These are phyloP conservation scores for Uropsilus gracilis DNA, from an alignment of 2,113 vertebrate genomes.

Conservation along the genomic window DNA sequence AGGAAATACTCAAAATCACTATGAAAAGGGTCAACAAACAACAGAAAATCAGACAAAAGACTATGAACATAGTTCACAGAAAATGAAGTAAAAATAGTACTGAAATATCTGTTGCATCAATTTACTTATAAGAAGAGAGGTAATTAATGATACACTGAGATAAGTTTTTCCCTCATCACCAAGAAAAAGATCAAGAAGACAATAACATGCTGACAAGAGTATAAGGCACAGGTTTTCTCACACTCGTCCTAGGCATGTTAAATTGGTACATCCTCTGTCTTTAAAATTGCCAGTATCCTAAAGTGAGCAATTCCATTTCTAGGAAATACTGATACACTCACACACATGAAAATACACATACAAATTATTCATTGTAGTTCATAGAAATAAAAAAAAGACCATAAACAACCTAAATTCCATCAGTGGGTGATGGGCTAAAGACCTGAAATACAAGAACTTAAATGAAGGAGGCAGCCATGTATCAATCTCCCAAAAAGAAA, in stretches of 20 bases:
- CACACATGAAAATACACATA: conserved; percentile 41
- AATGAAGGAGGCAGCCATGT: conserved; percentile 21
- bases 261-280: conserved; percentile 11
- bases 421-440: conserved; percentile 8
- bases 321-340: conserved; percentile 52
- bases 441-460: background rate
- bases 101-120: background rate
- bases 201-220: background rate
- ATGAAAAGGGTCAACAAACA: no score
- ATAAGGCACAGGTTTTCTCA: background rate
- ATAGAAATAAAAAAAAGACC: conserved; percentile 69
- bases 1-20: background rate
- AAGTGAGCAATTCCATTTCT: conserved; percentile 61
- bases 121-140: background rate
- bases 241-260: background rate
- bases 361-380: conserved; percentile 66
- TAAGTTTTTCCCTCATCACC: background rate
- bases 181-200: conserved; percentile 25
- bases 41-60: background rate
- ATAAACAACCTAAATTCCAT: conserved; percentile 75
- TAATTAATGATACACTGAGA: conserved; percentile 1
- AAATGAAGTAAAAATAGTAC: conserved; percentile 17
- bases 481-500: background rate
- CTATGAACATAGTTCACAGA: background rate
- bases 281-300: conserved; percentile 33